A percentile compares a stretch with the other conserved stretches of the same genome.
Evolutionary conservation across 2,113 vertebrate genomes (phyloP).

Genomic region (Syrrhaptes paradoxus): DNA sequence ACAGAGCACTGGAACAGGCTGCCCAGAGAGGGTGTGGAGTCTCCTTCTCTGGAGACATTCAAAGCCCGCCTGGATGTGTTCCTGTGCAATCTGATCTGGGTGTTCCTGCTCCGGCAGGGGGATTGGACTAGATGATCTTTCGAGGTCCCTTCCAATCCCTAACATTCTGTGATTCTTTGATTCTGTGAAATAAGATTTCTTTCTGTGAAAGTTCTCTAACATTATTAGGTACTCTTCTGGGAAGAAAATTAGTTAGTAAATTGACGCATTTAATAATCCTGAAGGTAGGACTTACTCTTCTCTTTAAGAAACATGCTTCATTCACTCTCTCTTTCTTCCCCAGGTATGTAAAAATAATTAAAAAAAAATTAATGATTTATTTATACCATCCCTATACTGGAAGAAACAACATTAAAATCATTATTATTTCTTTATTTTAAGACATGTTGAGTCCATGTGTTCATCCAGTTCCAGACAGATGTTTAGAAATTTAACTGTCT

Average conservation of each 20-base stretch:
- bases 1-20: too few relatives aligned
- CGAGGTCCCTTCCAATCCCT: too few relatives aligned
- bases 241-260: not conserved
- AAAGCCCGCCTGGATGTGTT: too few relatives aligned
- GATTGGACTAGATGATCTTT: too few relatives aligned
- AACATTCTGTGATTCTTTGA: too few relatives aligned
- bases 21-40: too few relatives aligned
- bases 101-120: too few relatives aligned
- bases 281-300: not conserved
- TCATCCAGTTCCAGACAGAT: slow-evolving; percentile 22
- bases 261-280: not conserved
- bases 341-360: not conserved
- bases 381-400: not conserved
- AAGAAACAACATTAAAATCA: not conserved
- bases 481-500: slow-evolving; percentile 37
- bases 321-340: not conserved
- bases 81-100: too few relatives aligned
- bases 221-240: not conserved
- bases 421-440: not conserved
- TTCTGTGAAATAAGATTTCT: not conserved
- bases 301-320: not conserved
- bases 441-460: slow-evolving; percentile 41
- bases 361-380: not conserved
- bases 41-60: too few relatives aligned
- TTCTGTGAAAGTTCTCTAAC: not conserved